Evolutionary conservation across 2,888 invertebrate genomes (phyloP), one percentile per base, ranked within the genome.

Genomic region (Synanthedon tipuliformis): DNA sequence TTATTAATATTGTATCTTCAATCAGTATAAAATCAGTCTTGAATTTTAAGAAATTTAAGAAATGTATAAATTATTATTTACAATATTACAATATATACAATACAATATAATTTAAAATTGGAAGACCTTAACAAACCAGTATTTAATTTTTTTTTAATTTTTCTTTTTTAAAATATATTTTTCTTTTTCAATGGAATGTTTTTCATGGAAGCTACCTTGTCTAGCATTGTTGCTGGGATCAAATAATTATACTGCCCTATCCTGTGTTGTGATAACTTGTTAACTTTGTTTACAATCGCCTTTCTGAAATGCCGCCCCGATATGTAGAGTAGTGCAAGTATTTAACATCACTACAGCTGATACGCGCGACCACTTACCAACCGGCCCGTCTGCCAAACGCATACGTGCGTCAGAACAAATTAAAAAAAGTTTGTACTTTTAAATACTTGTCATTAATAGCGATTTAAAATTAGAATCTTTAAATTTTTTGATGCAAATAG

Each of bases 291-390:
- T 8, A 59, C 61, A 68, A 69, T 73, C 62, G 69, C 71, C 71
- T 73, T 76, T 73, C 73, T 67, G 73, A 59, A 65, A 67, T 70
- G 63, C 68, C 64, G 65, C 68, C 69, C 63, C 68, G 64, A 82
- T 84, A 85, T 83, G 80, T 83, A 82, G 80, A 79, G 75, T 81
- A 81, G 74, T 74, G 71, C 70, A 65, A 23, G 84, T 87, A 87
- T 87, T 87, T 87, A 87, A 87, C 78, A 80, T 75, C 78, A 75
- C 65, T 64, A 71, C 79, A 57, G 60, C 59, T 68, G 75, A 76
- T 73, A 75, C 79, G 78, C 77, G 76, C 77, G 78, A 77, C 77
- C 86, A 87, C 77, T 87, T 78, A 73, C 74, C 66, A 59, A 69
- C 66, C 79, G 76, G 73, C 63, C 77, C 67, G 73, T 72, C 69